Percentiles rank a stretch among this genome's conserved stretches.
phyloP scores from a whole-genome alignment of 2,888 invertebrate species.

The Spilosoma lubricipeda region DNA sequence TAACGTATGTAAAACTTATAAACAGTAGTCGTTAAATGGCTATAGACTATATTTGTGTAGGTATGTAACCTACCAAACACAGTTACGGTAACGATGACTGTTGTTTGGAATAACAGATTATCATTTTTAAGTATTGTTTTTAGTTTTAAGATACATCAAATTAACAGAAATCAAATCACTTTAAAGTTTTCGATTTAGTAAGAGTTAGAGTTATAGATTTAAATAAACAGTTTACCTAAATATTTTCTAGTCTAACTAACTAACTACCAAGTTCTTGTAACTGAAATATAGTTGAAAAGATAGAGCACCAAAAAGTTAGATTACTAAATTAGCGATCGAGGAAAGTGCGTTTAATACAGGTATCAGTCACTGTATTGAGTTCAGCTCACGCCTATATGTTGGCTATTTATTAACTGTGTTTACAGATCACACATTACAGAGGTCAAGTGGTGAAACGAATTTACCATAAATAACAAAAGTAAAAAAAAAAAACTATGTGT shows the following conservation, averaged over 20 bases:
- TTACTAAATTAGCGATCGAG: background rate
- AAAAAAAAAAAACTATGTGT: background rate
- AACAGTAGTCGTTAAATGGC: background rate
- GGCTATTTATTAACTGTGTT: background rate
- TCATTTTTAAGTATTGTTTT: background rate
- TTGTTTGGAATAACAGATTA: background rate
- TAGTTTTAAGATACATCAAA: background rate
- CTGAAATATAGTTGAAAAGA: background rate
- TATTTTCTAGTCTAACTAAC: slow-evolving; percentile 25
- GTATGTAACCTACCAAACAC: slow-evolving; percentile 5
- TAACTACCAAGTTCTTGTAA: background rate
- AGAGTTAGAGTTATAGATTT: background rate
- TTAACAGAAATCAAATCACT: background rate
- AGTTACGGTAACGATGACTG: slow-evolving; percentile 5
- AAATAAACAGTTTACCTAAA: slow-evolving; percentile 9
- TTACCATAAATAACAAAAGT: background rate
- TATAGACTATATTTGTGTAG: background rate
- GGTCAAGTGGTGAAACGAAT: background rate
- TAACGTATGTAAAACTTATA: slow-evolving; percentile 11
- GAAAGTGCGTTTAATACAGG: background rate
- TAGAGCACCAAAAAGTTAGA: background rate
- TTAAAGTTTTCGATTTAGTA: background rate
- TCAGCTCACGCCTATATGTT: background rate
- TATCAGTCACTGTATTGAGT: background rate
- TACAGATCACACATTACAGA: background rate